Conservation (phyloP, 2,888 invertebrate species). For the Dolomedes plantarius region DNA sequence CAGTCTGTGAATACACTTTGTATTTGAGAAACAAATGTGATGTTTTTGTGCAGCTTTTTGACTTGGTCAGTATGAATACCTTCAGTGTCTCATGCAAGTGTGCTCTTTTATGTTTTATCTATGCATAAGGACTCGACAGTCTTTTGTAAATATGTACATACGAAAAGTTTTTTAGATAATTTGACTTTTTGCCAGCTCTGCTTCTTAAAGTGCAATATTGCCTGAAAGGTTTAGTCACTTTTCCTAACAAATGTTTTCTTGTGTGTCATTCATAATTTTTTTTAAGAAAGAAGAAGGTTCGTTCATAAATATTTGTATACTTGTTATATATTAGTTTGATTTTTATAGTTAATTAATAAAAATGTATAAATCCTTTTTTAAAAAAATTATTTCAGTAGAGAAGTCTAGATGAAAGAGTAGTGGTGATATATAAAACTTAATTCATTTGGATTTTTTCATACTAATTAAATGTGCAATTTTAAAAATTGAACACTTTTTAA, state of each 20-base stretch:
- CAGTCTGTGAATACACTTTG: neutral
- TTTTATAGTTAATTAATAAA: neutral
- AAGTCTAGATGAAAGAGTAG: neutral
- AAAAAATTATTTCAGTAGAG: neutral
- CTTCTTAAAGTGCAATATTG: slow-evolving; percentile 69
- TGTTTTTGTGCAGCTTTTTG: slow-evolving; percentile 21
- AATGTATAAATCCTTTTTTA: neutral
- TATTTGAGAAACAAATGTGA: slow-evolving; percentile 3
- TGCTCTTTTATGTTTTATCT: slow-evolving; percentile 18
- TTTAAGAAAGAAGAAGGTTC: slow-evolving; percentile 34
- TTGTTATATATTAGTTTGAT: slow-evolving; percentile 57
- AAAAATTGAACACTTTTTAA: neutral
- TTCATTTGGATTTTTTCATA: neutral
- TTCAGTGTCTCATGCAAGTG: neutral
- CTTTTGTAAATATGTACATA: slow-evolving; percentile 72
- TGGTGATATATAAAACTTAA: neutral
- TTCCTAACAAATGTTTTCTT: slow-evolving; percentile 45
- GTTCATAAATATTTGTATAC: slow-evolving; percentile 66
- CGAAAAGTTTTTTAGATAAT: slow-evolving; percentile 55
- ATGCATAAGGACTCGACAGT: slow-evolving; percentile 8
- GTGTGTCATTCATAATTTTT: slow-evolving; percentile 41
- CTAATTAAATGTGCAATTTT: slow-evolving; percentile 10
- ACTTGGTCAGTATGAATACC: slow-evolving; percentile 6
- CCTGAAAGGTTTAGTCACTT: slow-evolving; percentile 69
- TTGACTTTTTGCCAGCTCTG: slow-evolving; percentile 59